These are phyloP conservation scores for Capitulum mitella DNA, from an alignment of 2,888 invertebrate genomes.

Conservation along the genomic window DNA sequence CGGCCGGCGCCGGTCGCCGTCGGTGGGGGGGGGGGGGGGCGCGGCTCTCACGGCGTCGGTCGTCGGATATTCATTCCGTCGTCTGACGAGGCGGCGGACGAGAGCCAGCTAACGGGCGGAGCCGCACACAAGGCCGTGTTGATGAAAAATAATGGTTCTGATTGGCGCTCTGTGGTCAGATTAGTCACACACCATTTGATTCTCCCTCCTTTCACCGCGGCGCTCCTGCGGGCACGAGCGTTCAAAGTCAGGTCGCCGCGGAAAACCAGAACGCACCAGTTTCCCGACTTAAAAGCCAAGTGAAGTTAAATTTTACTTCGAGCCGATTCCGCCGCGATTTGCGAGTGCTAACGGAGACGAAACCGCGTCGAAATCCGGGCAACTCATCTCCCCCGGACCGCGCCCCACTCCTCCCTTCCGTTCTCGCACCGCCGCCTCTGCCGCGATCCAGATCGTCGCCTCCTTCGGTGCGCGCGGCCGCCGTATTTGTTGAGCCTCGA, in stretches of 20 bases:
- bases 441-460: not conserved
- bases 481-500: not conserved
- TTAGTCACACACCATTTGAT: slow-evolving; percentile 15
- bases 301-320: not conserved
- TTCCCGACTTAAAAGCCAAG: not conserved
- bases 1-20: too few relatives aligned
- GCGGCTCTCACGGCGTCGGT: too few relatives aligned
- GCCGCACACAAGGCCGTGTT: not conserved
- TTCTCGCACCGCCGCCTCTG: not conserved
- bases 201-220: slow-evolving; percentile 1
- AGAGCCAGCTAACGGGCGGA: not conserved
- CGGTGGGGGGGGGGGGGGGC: too few relatives aligned
- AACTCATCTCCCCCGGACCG: not conserved
- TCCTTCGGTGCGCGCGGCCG: not conserved
- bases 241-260: not conserved
- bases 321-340: not conserved
- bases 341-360: too few relatives aligned
- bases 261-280: not conserved
- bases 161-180: slow-evolving; percentile 15
- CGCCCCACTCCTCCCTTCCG: not conserved
- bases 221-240: not conserved
- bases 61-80: too few relatives aligned
- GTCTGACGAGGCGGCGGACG: too few relatives aligned
- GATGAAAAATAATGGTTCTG: slow-evolving; percentile 13
- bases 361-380: not conserved